Percentiles rank a stretch among this genome's conserved stretches.
phyloP scores from a whole-genome alignment of 2,888 invertebrate genomes.

The Sicus ferrugineus region DNA sequence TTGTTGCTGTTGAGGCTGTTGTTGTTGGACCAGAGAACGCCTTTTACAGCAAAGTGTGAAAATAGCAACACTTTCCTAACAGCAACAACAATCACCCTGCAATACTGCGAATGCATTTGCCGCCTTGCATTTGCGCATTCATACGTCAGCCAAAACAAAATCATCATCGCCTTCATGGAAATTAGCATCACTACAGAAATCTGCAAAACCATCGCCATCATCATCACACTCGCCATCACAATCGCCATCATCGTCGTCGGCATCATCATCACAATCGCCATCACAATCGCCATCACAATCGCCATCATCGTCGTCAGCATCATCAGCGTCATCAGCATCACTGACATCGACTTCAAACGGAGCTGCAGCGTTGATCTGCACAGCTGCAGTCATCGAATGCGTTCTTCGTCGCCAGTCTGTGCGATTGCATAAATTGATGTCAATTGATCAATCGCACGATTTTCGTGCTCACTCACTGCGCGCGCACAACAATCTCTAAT shows the following conservation, averaged over 20 bases:
- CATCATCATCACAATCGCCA: neutral
- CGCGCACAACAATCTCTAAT: neutral
- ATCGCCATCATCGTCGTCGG: neutral
- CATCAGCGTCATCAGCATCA: neutral
- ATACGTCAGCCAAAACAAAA: neutral
- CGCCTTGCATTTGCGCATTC: conserved; percentile 3
- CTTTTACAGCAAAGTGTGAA: neutral
- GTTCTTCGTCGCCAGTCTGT: conserved; percentile 9
- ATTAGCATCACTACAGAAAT: neutral
- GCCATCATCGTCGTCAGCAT: neutral
- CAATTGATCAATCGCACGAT: conserved; percentile 46
- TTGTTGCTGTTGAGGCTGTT: too few relatives aligned
- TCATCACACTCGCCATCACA: neutral
- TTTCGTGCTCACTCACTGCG: conserved; percentile 35
- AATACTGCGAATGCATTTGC: neutral
- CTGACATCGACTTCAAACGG: neutral
- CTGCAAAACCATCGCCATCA: neutral
- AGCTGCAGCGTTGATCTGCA: neutral
- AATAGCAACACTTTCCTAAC: neutral
- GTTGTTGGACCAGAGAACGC: too few relatives aligned
- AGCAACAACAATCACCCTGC: neutral
- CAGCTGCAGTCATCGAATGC: neutral
- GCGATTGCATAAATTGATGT: conserved; percentile 24
- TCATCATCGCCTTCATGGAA: neutral
- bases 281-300: neutral